Evolutionary conservation across 2,113 vertebrate genomes (phyloP).

Genomic region (Indri indri): DNA sequence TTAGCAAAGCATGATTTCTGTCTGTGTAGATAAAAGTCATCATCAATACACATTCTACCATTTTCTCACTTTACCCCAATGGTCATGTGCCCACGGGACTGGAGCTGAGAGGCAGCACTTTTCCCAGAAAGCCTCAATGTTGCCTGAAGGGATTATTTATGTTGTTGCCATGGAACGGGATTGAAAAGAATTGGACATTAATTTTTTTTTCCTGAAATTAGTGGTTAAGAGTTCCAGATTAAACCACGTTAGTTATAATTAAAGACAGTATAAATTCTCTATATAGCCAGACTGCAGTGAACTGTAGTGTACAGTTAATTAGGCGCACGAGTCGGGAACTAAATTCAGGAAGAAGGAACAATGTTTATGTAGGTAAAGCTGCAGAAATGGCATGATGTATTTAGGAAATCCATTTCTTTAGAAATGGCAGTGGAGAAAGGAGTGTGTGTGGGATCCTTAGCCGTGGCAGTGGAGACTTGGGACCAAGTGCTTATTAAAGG

Average conservation of each 20-base stretch:
- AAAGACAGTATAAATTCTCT: not conserved
- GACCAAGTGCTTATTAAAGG: not conserved
- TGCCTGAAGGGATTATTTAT: not conserved
- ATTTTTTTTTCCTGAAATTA: not conserved
- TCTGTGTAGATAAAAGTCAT: not conserved
- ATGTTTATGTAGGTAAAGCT: not conserved
- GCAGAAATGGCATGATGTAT: not conserved
- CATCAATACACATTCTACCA: not conserved
- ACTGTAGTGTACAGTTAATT: not conserved
- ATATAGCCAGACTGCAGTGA: not conserved
- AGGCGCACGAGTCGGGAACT: not conserved
- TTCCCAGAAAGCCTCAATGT: not conserved
- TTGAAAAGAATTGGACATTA: not conserved
- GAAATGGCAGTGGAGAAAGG: not conserved
- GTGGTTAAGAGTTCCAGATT: not conserved
- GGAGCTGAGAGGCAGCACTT: not conserved
- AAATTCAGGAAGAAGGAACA: not conserved
- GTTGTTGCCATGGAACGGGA: not conserved
- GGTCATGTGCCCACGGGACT: not conserved
- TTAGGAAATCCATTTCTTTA: not conserved
- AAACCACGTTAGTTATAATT: not conserved
- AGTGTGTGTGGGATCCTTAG: rapidly evolving
- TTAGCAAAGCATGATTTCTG: not conserved
- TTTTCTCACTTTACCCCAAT: not conserved
- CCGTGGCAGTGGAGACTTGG: not conserved